phyloP scores from a whole-genome alignment of 2,888 invertebrate genomes.

The Margaritifera margaritifera region DNA sequence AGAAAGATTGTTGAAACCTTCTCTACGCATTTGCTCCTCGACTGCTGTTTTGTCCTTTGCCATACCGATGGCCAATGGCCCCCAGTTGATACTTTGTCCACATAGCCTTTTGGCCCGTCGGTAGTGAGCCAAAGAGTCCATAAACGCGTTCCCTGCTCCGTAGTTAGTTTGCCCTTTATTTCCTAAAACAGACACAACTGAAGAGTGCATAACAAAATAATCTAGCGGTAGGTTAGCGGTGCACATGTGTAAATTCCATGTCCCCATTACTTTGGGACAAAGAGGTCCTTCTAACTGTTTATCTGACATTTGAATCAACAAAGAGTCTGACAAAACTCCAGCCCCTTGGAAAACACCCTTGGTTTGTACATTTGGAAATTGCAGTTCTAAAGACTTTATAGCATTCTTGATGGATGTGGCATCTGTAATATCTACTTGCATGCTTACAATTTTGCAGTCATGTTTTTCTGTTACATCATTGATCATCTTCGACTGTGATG shows the following conservation, averaged over 20 bases:
- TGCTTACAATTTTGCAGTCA: slow-evolving; percentile 23
- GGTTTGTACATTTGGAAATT: slow-evolving; percentile 17
- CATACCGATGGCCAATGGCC: slow-evolving; percentile 51
- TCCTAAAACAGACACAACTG: slow-evolving; percentile 52
- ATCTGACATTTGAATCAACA: slow-evolving; percentile 31
- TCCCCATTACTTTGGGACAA: slow-evolving; percentile 51
- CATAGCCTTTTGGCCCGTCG: slow-evolving; percentile 34
- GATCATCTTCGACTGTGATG: slow-evolving; percentile 24
- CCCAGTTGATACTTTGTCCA: slow-evolving; percentile 58
- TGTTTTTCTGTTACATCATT: slow-evolving; percentile 9
- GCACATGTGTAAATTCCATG: slow-evolving; percentile 51
- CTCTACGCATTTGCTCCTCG: slow-evolving; percentile 12
- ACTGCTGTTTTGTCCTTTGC: slow-evolving; percentile 19
- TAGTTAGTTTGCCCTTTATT: slow-evolving; percentile 56
- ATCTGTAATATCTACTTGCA: slow-evolving; percentile 43
- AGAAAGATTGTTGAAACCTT: slow-evolving; percentile 14
- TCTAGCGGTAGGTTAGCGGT: slow-evolving; percentile 41
- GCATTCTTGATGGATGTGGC: slow-evolving; percentile 23
- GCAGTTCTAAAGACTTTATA: slow-evolving; percentile 21
- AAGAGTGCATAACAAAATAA: slow-evolving; percentile 56
- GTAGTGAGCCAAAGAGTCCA: slow-evolving; percentile 51
- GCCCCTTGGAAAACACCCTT: slow-evolving; percentile 57
- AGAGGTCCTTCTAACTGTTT: slow-evolving; percentile 34
- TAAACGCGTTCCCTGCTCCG: slow-evolving; percentile 55
- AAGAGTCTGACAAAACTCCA: slow-evolving; percentile 41